These are phyloP conservation scores for Spilogale gracilis DNA, from an alignment of 2,113 vertebrate species.

Conservation along the genomic window DNA sequence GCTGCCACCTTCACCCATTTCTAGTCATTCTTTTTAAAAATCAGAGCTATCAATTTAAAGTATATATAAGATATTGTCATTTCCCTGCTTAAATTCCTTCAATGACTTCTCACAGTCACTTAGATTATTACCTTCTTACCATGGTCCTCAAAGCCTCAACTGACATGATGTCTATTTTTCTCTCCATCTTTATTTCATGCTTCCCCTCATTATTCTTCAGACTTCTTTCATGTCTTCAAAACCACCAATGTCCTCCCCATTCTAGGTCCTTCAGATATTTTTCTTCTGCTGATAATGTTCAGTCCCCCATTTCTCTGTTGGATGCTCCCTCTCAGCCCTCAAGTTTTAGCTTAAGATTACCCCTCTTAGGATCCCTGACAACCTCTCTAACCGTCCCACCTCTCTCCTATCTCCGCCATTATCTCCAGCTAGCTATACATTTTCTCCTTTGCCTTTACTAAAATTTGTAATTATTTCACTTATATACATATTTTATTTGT, in stretches of 20 bases:
- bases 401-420: not conserved
- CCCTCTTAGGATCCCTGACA: not conserved
- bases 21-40: not conserved
- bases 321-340: not conserved
- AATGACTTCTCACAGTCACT: not conserved
- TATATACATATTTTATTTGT: not conserved
- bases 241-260: not conserved
- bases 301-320: not conserved
- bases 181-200: not conserved
- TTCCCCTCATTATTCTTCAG: not conserved
- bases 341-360: not conserved
- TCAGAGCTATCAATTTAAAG: not conserved
- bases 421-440: not conserved
- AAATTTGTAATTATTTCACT: not conserved
- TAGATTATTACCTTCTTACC: not conserved
- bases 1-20: not conserved
- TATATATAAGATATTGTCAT: not conserved
- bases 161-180: not conserved
- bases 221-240: not conserved
- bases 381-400: not conserved
- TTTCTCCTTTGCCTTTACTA: not conserved
- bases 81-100: conserved; percentile 1
- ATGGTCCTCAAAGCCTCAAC: not conserved
- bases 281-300: not conserved
- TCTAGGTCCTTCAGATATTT: not conserved